Conservation (phyloP, 2,797 vertebrate species). For the Somateria mollissima region DNA sequence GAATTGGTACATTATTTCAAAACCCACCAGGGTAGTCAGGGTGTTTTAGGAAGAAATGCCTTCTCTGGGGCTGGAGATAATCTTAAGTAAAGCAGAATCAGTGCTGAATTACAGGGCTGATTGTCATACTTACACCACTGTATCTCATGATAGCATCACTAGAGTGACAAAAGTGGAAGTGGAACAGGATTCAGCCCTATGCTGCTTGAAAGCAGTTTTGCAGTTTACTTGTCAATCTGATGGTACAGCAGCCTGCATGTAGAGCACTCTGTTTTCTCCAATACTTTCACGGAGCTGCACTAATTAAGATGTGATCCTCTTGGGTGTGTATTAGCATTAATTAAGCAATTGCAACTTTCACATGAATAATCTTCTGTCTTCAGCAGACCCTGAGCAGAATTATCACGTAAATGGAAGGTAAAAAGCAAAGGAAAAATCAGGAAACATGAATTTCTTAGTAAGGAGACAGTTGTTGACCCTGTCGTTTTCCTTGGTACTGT, state of each 20-base stretch:
- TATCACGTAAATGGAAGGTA: not conserved
- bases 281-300: not conserved
- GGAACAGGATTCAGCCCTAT: not conserved
- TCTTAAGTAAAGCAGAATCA: not conserved
- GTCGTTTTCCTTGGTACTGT: not conserved
- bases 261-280: not conserved
- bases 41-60: not conserved
- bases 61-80: not conserved
- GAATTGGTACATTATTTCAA: not conserved
- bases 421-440: not conserved
- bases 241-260: not conserved
- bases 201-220: not conserved
- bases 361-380: conserved; percentile 22
- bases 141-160: not conserved
- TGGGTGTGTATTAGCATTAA: conserved; percentile 50
- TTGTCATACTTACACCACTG: not conserved
- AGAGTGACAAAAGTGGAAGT: not conserved
- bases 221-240: not conserved
- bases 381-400: not conserved
- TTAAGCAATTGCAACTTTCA: conserved; percentile 42
- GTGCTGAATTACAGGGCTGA: not conserved
- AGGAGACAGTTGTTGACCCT: not conserved
- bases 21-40: not conserved
- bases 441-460: not conserved
- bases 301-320: conserved; percentile 38